Base-by-base conservation (phyloP, 2,797 vertebrate species). In the Kryptopterus vitreolus region DNA sequence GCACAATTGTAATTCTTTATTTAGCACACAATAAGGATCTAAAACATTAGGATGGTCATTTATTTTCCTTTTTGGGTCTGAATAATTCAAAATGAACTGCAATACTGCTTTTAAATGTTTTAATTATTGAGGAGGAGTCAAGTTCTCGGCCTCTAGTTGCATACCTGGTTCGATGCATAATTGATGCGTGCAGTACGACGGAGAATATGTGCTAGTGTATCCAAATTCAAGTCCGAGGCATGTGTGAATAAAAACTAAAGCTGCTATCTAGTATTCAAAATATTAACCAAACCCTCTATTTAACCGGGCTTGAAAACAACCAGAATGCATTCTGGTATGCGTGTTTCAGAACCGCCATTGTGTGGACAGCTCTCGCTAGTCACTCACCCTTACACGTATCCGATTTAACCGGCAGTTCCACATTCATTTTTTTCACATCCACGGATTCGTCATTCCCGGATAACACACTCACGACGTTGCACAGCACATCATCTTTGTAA, bases 351-450 rank as follows among this genome's bases (percentile, higher is more conserved):
- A 94, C 94, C 90, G 24, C 81, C 50, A 62, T 12, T 80, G 76
- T 35, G 65, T 88, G 93, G 91, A 94, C 92, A 94, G 94, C 92
- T 93, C 92, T 91, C 38, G 48, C 92, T 91, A 93, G 93, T 93
- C 91, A 86, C 26, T 26, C 38, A 13, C 29, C 3, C 52, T 35
- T 50, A 31, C 18, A n/a, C 3, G 12, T n/a, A 29, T 18, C 24
- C 13, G 58, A 22, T 12, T 16, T 50, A 50, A 10, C 4, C 43
- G 2, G 46, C 58, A n/a, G 57, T 16, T 55, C 31, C 13, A 48
- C 38, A 24, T 24, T 43, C 38, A 43, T n/a, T n/a, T n/a, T n/a
- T n/a, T n/a, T n/a, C n/a, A n/a, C n/a, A n/a, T n/a, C n/a, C n/a
- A n/a, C n/a, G n/a, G n/a, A n/a, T n/a, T n/a, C n/a, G n/a, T n/a